phyloP scores from a whole-genome alignment of 2,888 invertebrate species.

The Omphaloscelis lunosa region DNA sequence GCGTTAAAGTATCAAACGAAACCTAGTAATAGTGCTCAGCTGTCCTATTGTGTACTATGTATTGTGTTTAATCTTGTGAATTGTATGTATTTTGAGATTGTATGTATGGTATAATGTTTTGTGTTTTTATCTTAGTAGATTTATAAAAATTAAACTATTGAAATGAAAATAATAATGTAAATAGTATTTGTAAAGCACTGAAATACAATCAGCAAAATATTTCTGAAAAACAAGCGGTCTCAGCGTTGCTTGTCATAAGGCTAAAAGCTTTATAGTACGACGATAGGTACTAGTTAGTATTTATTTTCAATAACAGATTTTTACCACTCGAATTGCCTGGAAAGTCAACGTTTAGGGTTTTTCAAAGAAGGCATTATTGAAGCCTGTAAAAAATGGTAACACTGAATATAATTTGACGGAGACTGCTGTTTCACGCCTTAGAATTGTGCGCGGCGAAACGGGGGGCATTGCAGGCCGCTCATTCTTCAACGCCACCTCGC shows the following conservation, averaged over 20 bases:
- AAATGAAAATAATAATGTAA: not conserved
- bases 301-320: not conserved
- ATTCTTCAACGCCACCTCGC: too few relatives aligned
- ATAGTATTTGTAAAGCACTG: not conserved
- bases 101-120: not conserved
- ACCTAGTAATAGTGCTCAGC: conserved; percentile 67
- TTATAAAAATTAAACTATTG: not conserved
- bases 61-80: conserved; percentile 48
- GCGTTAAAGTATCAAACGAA: conserved; percentile 82
- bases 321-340: not conserved
- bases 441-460: too few relatives aligned
- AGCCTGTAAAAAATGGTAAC: not conserved
- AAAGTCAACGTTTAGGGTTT: not conserved
- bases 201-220: not conserved
- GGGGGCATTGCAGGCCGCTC: too few relatives aligned
- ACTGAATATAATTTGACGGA: not conserved
- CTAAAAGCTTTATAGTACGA: not conserved
- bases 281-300: not conserved
- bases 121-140: not conserved
- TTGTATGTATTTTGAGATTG: not conserved
- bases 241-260: too few relatives aligned
- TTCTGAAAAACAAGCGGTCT: not conserved
- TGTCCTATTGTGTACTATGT: conserved; percentile 67
- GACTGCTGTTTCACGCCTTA: too few relatives aligned
- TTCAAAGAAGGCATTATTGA: not conserved